Evolutionary conservation across 2,113 vertebrate species (phyloP), one percentile per base, ranked within the genome.

Genomic region (Chelonoidis abingdonii): DNA sequence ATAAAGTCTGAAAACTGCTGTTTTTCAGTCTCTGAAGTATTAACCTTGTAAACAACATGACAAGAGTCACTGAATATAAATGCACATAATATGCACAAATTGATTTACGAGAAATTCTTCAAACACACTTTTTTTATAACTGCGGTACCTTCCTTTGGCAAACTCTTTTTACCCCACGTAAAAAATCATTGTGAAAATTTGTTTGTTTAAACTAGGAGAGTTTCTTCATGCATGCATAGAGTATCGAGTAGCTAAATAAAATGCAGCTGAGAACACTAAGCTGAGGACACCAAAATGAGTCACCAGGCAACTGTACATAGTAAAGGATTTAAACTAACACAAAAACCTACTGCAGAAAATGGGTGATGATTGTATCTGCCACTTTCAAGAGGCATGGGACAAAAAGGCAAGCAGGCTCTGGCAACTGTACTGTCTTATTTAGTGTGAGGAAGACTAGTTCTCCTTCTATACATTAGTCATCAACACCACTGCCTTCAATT

Each of bases 21-120:
- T 49, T 25, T 35, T 65, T 81, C 69, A 21, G 13, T 84, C 80
- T 94, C 80, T 24, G 11, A 88, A 65, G n/a, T 53, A 92, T 22
- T 1, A 3, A 89, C 41, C 52, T 85, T 72, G 65, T 8, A 38
- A 93, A 84, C 0, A 1, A 75, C 0, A 0, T 38, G 54, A 49
- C 38, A 52, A 91, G 27, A 47, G 65, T 6, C 7, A 44, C 38
- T 8, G 5, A 2, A n/a, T 81, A 44, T 89, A 88, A 93, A 84
- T 14, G 4, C 69, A 62, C 92, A 84, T 86, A 72, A 29, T 38
- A 69, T 82, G 29, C 59, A 44, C 12, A 87, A 5, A 3, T 19
- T 59, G 8, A 29, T 24, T 54, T 89, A 84, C 31, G 22, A 89
- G 27, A 93, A 76, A 89, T 80, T 69, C 29, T 92, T 96, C 89